These are phyloP conservation scores for Meloe dianella DNA, from an alignment of 2,888 invertebrate species.

Conservation along the genomic window DNA sequence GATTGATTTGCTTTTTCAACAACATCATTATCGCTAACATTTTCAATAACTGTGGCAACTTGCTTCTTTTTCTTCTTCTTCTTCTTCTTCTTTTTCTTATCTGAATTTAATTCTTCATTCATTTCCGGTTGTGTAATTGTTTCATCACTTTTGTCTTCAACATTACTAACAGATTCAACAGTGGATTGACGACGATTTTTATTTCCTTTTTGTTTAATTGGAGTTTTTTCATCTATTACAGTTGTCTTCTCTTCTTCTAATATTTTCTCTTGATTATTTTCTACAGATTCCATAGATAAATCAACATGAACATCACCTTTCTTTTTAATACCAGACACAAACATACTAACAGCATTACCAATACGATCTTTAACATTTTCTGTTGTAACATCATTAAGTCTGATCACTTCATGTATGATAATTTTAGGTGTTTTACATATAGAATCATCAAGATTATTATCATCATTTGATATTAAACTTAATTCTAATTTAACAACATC, in stretches of 20 bases:
- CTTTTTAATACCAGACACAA: slow-evolving; percentile 45
- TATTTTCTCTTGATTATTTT: no score
- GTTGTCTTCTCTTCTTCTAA: background rate
- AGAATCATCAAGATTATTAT: background rate
- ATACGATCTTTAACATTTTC: slow-evolving; percentile 45
- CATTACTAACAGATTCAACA: background rate
- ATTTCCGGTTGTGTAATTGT: background rate
- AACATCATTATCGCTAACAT: no score
- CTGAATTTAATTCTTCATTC: slow-evolving; percentile 6
- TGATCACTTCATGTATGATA: slow-evolving; percentile 50
- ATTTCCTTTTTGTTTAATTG: slow-evolving; percentile 13
- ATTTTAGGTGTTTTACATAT: slow-evolving; percentile 40
- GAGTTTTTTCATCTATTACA: background rate
- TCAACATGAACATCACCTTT: slow-evolving; percentile 45
- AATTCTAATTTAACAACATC: slow-evolving; percentile 4
- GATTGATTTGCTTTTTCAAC: no score
- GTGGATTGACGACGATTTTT: slow-evolving; percentile 9
- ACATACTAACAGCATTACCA: slow-evolving; percentile 46
- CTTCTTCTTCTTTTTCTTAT: slow-evolving; percentile 20
- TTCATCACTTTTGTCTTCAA: background rate
- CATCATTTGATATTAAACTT: slow-evolving; percentile 6
- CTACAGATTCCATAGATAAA: slow-evolving; percentile 45
- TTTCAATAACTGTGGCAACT: slow-evolving; percentile 12
- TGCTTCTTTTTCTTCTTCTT: slow-evolving; percentile 20
- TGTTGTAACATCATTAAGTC: slow-evolving; percentile 45